These are phyloP conservation scores for Drosophila gaucha DNA, from an alignment of 2,888 invertebrate species.

Conservation along the genomic window DNA sequence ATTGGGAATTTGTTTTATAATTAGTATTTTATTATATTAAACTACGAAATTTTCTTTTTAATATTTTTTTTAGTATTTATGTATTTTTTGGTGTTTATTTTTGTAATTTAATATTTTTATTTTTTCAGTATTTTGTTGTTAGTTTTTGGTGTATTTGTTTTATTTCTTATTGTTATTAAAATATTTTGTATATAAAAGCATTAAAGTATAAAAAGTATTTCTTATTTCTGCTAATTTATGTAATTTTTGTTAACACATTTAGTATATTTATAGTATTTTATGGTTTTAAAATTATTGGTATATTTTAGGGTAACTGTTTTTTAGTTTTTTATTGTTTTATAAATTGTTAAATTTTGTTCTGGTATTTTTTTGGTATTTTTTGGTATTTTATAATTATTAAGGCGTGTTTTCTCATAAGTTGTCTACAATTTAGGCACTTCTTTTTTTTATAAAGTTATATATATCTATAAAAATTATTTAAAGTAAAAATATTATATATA, in stretches of 20 bases:
- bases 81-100: background rate
- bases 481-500: slow-evolving; percentile 23
- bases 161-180: slow-evolving; percentile 16
- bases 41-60: slow-evolving; percentile 22
- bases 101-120: background rate
- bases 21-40: background rate
- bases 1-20: background rate
- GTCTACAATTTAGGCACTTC: slow-evolving; percentile 40
- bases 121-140: background rate
- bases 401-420: slow-evolving; percentile 52
- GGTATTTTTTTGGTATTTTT: slow-evolving; percentile 32
- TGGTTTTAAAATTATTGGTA: slow-evolving; percentile 9
- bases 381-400: slow-evolving; percentile 46
- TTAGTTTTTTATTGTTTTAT: slow-evolving; percentile 14
- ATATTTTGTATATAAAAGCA: no score
- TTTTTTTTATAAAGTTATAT: slow-evolving; percentile 18
- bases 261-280: background rate
- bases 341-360: no score
- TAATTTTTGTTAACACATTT: background rate
- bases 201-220: no score
- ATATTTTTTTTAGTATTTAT: background rate
- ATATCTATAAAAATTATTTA: slow-evolving; percentile 23
- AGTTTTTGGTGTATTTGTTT: slow-evolving; percentile 16
- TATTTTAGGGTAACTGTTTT: slow-evolving; percentile 27
- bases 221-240: background rate